These are phyloP conservation scores for Drosophila arizonae DNA, from an alignment of 1,140 invertebrate genomes.

Conservation along the genomic window DNA sequence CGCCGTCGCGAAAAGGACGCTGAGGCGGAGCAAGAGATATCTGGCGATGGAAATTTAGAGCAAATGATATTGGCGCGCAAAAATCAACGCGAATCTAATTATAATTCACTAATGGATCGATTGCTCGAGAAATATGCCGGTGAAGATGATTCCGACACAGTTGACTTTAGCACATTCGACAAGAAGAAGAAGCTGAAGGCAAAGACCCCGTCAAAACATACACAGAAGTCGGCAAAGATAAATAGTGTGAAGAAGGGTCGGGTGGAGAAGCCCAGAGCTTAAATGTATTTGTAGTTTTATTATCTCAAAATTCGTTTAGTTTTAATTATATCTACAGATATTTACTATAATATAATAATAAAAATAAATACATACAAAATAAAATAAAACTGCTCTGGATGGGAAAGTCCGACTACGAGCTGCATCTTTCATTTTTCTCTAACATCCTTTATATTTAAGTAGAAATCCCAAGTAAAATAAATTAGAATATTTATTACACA, in stretches of 20 bases:
- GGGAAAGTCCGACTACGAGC: too few species aligned
- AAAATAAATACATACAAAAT: background rate
- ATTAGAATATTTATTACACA: too few species aligned
- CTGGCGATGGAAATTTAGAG: conserved; percentile 51
- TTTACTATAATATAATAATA: background rate
- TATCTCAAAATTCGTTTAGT: conserved; percentile 5
- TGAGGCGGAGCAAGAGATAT: conserved; percentile 40
- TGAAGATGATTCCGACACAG: conserved; percentile 65
- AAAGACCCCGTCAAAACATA: conserved; percentile 38
- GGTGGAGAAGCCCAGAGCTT: conserved; percentile 52
- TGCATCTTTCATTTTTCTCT: too few species aligned
- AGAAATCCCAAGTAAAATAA: too few species aligned
- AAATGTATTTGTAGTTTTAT: background rate
- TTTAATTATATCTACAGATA: conserved; percentile 10
- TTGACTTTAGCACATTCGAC: conserved; percentile 58
- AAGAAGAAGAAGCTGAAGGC: conserved; percentile 61
- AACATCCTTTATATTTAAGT: too few species aligned
- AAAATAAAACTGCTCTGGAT: too few species aligned
- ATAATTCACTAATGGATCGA: conserved; percentile 69
- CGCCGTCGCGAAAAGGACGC: conserved; percentile 54
- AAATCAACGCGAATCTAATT: conserved; percentile 55
- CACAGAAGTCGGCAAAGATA: conserved; percentile 33
- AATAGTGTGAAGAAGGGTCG: conserved; percentile 58
- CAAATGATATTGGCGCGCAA: conserved; percentile 69
- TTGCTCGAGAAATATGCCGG: conserved; percentile 73